Base-by-base conservation (phyloP, 2,888 invertebrate genomes). In the Lasiommata megera region DNA sequence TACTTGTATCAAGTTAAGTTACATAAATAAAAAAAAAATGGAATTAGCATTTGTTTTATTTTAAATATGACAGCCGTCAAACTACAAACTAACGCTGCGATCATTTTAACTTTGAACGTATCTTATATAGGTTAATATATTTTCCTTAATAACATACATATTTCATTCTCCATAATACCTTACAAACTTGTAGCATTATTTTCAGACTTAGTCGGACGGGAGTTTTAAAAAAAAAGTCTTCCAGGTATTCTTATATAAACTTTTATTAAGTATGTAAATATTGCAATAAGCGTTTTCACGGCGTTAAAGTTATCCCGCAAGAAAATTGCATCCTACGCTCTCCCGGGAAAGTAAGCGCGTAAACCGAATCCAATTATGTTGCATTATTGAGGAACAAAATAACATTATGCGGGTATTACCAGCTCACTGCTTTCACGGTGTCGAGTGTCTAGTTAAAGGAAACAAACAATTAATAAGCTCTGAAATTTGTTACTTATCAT, bases 351-450 rank as follows among this genome's bases (percentile, higher is more conserved):
- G 40, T 41, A 52, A 52, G 52, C 52, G 52, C 41, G 29, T 52
- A 52, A 52, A 52, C 31, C 52, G 41, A 52, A 52, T 52, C 52
- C 52, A 52, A 52, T 52, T 52, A 52, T 52, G 52, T 52, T 52
- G 31, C 41, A 52, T 52, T 52, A 52, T 52, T 31, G 52, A 41
- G 51, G 52, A 40, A 52, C 29, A 52, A 41, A 52, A 41, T 51
- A 41, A 41, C 40, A 52, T 41, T 52, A 52, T 41, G 40, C 29
- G 31, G 31, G 31, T 41, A 52, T 41, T 52, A 52, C 28, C 29
- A 16, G 51, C 29, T 38, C 29, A 28, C 28, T 51, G 51, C 37
- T 51, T 31, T 51, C 16, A 40, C 38, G 29, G 23, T 23, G 23
- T 5, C 23, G 29, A 11, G 37, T 16, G 9, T 40, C 38, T 40